Base-by-base conservation (phyloP, 2,888 invertebrate species). In the Pharmacophagus antenor region DNA sequence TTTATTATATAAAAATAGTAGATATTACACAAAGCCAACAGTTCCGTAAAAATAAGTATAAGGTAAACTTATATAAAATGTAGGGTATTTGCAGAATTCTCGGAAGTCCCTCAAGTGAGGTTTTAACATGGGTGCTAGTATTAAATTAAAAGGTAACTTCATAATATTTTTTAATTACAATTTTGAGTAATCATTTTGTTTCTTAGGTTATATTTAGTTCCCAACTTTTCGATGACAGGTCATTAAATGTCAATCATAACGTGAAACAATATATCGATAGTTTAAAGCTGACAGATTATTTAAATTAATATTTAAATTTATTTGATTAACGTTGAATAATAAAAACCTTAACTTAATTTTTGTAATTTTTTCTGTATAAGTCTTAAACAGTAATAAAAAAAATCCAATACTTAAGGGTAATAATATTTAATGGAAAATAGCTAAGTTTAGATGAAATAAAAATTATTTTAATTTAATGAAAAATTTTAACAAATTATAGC, bases 81-180 rank as follows among this genome's bases (percentile, higher is more conserved):
- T 70, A 1, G 79, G 70, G 56, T 80, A 76, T 53, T 77, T 71
- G 61, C 87, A 87, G 63, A 85, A 78, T 23, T 70, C 56, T 50
- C 73, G 71, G 2, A 80, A 76, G 18, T 67, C 70, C 22, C 71
- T 72, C 46, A 83, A 77, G 63, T 80, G 69, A 2, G 79, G 80
- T 56, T 78, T 87, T 20, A 87, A 63, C 47, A 86, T 46, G 2
- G 80, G 82, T 37, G 73, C 73, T 57, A 87, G 64, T 44, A 86
- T 53, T 48, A 69, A 61, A 63, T 70, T 76, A 59, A 85, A 85
- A 0, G 86, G 86, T 54, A 87, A 69, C 65, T 86, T 87, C 86
- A 86, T 85, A 37, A 27, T 54, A 18, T 25, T n/a, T 4, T 25
- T 7, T 37, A 22, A 37, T 20, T n/a, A 15, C 7, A 47, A 22